Evolutionary conservation across 2,888 invertebrate species (phyloP).

Genomic region (Mechanitis mazaeus): DNA sequence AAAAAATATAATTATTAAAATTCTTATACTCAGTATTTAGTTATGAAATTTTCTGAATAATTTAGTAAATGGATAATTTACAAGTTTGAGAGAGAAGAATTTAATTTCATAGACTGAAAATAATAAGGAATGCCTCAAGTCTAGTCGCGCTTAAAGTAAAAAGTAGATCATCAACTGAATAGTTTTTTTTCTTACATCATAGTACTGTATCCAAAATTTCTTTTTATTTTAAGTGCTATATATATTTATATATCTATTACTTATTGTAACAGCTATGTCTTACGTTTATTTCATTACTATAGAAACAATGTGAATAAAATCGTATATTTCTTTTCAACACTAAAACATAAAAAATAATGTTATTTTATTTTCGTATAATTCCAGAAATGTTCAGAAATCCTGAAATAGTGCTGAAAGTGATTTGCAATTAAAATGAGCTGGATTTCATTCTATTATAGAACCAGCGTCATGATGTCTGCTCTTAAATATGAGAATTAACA

Average conservation of each 20-base stretch:
- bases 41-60: constrained; percentile 8
- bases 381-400: not conserved
- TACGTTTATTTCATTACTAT: too few relatives aligned
- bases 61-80: constrained; percentile 8
- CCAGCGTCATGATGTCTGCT: constrained; percentile 10
- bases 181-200: constrained; percentile 4
- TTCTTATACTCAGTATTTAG: not conserved
- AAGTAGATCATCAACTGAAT: not conserved
- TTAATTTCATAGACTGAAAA: constrained; percentile 18
- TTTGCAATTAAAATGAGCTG: constrained; percentile 22
- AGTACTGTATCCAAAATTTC: too few relatives aligned
- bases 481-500: not conserved
- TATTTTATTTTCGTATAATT: too few relatives aligned
- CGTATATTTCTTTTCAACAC: too few relatives aligned
- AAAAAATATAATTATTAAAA: not conserved
- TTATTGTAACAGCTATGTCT: too few relatives aligned
- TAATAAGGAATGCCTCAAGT: constrained; percentile 10
- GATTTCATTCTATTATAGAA: constrained; percentile 20
- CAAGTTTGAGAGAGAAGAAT: constrained; percentile 8
- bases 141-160: not conserved
- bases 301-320: too few relatives aligned
- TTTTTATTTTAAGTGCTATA: too few relatives aligned
- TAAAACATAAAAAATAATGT: too few relatives aligned
- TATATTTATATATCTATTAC: too few relatives aligned
- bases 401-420: constrained; percentile 4